Evolutionary conservation across 2,888 invertebrate genomes (phyloP), one percentile per base, ranked within the genome.

Genomic region (Caenorhabditis macrosperma): DNA sequence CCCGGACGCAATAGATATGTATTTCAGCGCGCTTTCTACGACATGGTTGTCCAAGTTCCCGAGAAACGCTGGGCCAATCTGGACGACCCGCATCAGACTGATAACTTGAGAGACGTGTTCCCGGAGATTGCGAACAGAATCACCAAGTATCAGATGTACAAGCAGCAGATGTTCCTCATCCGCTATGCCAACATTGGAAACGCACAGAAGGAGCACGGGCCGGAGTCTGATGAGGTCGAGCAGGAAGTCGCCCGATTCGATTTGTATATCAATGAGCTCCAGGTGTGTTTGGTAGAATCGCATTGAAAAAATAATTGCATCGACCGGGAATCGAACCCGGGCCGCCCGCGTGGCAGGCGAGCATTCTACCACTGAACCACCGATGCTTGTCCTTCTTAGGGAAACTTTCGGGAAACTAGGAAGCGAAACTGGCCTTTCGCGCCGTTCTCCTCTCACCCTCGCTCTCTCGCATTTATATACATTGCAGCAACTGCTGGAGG

Each of bases 41-140:
- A 90, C 63, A 75, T 90, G 82, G 83, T 90, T 26, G 90, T 90
- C 0, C 86, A 87, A 81, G 89, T 90, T 12, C 88, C 88, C 7
- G 76, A 82, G 33, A 68, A 82, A 20, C 82, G 89, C 12, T 78
- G 83, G 61, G 86, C 87, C 60, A 88, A 87, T 59, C 82, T 90
- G 35, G 82, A 83, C 38, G 82, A 86, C 38, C 63, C 72, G 26
- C 81, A 86, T 7, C 86, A 86, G 55, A 87, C 85, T n/a, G 78
- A 85, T 30, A 87, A 85, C 54, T 59, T 90, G 68, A 77, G 82
- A 26, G 82, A 84, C 9, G 82, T 88, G 38, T 83, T 89, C 74
- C 84, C 88, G 12, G 84, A 85, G 50, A 87, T 90, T 50, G 83
- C 88, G 64, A 88, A 85, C 54, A 81, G 86, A 64, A 88, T 90